Base-by-base conservation (phyloP, 2,888 invertebrate species). In the Tinea pellionella region DNA sequence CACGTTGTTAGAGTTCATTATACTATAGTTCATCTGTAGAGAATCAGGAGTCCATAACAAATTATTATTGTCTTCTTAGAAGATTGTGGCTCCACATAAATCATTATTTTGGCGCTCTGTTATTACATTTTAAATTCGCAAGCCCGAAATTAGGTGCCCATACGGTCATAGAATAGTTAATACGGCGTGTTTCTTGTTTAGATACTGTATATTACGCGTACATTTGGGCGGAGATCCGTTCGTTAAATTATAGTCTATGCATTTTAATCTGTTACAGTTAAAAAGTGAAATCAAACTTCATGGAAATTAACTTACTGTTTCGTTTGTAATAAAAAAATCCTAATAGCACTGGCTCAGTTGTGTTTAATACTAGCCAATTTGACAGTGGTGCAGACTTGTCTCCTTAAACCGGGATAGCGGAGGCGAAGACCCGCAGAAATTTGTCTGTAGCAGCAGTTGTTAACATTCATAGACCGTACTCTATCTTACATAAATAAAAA, bases 51-150 rank as follows among this genome's bases (percentile, higher is more conserved):
- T 24, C 24, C 30, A 30, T 7, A 30, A 9, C 30, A 30, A n/a
- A 30, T 30, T 30, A 30, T 51, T 51, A 4, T 16, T 19, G 53
- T 53, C 19, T 57, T 57, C 57, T 57, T 57, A 57, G 57, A 57
- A 57, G 24, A 18, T 47, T 24, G 24, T 32, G 32, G 32, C 57
- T 55, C 55, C 55, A 32, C 32, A 57, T 57, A 57, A 57, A 57
- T 57, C 57, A 57, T 57, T 57, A 57, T 57, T 57, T 53, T 19
- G 32, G 57, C 32, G 57, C 32, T 32, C 57, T 57, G 57, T 57
- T 57, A 57, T 57, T 57, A 57, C 57, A 18, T 53, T 53, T 57
- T 32, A 32, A 57, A 57, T 57, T 57, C 16, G 15, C 57, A 32
- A 57, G 2, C 1, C 16, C 16, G 9, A 55, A 57, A 57, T 57